A percentile compares a stretch with the other conserved stretches of the same genome.
Conservation (phyloP, 2,113 vertebrate genomes). For the Lates calcarifer region DNA sequence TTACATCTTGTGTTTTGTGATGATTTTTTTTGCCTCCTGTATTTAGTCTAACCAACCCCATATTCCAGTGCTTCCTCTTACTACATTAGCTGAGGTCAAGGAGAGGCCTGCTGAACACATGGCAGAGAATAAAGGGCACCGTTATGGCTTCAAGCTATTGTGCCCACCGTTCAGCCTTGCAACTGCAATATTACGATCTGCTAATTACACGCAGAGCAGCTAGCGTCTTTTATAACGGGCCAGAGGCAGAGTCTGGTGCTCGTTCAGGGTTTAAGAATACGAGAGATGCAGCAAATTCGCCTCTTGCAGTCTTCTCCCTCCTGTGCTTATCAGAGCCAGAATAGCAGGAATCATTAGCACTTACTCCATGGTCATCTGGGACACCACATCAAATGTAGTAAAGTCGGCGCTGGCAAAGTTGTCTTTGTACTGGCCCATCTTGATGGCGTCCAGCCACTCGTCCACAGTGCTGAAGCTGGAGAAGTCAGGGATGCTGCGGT, state of each 20-base stretch:
- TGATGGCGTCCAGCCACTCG: constrained; percentile 99
- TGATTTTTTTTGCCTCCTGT: neutral
- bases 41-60: neutral
- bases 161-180: constrained; percentile 37
- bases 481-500: constrained; percentile 97
- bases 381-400: constrained; percentile 94
- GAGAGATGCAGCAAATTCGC: constrained; percentile 4
- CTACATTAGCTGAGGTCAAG: constrained; percentile 38
- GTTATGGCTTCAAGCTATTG: constrained; percentile 47
- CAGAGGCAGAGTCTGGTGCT: constrained; percentile 53
- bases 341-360: constrained; percentile 68
- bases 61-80: constrained; percentile 25
- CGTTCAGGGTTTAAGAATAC: constrained; percentile 29
- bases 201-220: constrained; percentile 61
- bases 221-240: constrained; percentile 35
- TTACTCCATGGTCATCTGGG: constrained; percentile 99
- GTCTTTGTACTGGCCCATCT: constrained; percentile 99
- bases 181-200: constrained; percentile 59
- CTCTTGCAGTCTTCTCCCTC: constrained; percentile 1
- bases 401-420: constrained; percentile 94
- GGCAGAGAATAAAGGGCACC: constrained; percentile 49
- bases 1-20: constrained; percentile 1
- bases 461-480: constrained; percentile 98
- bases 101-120: constrained; percentile 58
- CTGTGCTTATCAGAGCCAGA: constrained; percentile 37